A percentile compares a stretch with the other conserved stretches of the same genome.
These are phyloP conservation scores for Drosophila carrolli DNA, from an alignment of 1,140 invertebrate species.

Conservation along the genomic window DNA sequence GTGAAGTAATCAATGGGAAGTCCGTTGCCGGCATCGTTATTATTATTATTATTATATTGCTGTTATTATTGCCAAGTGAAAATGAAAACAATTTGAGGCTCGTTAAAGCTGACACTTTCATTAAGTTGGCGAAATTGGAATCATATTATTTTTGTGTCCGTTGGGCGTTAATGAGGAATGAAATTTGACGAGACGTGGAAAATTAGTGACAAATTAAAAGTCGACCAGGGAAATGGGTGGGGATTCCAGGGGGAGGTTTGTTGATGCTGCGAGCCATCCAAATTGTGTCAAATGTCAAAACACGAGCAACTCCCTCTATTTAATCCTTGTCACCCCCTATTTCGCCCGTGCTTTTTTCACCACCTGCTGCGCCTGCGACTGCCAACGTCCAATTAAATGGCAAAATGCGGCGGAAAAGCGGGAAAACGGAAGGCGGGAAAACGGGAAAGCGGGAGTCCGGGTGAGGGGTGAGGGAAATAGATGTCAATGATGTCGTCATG, in stretches of 20 bases:
- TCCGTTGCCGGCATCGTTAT: constrained; percentile 27
- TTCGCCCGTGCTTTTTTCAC: constrained; percentile 1
- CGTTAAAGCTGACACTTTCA: constrained; percentile 83
- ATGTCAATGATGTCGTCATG: constrained; percentile 67
- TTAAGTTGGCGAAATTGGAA: constrained; percentile 74
- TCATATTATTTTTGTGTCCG: constrained; percentile 13
- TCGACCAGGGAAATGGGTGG: constrained; percentile 34
- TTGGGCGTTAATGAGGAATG: constrained; percentile 76
- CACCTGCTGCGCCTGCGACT: constrained; percentile 60
- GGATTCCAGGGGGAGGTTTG: constrained; percentile 22
- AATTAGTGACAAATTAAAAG: constrained; percentile 80
- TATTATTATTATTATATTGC: constrained; percentile 42
- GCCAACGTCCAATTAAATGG: constrained; percentile 79
- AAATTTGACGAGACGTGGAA: constrained; percentile 77
- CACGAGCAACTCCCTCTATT: constrained; percentile 36
- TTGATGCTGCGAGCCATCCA: constrained; percentile 43
- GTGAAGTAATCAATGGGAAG: constrained; percentile 77
- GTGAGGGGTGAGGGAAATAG: neutral
- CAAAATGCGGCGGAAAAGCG: constrained; percentile 29
- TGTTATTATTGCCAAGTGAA: constrained; percentile 65
- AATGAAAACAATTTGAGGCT: constrained; percentile 81
- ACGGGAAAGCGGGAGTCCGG: neutral
- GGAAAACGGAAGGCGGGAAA: neutral
- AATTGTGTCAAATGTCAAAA: constrained; percentile 82
- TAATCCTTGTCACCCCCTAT: constrained; percentile 4